Evolutionary conservation across 2,113 vertebrate species (phyloP).

Genomic region (Setophaga petechia): DNA sequence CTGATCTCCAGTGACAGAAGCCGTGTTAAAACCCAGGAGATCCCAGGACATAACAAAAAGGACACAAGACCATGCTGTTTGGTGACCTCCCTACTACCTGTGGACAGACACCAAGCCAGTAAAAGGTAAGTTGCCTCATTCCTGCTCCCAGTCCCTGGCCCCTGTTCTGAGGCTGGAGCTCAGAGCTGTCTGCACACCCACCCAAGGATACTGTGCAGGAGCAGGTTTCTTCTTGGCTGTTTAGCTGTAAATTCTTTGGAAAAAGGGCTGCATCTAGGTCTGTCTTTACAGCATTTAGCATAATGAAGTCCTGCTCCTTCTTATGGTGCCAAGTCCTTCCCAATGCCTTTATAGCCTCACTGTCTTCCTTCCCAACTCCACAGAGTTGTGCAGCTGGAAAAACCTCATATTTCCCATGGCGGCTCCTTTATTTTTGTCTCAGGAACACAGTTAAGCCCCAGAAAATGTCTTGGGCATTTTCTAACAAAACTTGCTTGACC

Average conservation of each 20-base stretch:
- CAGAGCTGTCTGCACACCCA: neutral
- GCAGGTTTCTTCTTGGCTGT: neutral
- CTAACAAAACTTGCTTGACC: neutral
- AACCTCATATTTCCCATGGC: neutral
- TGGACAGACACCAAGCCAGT: neutral
- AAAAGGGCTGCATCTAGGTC: neutral
- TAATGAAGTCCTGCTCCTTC: neutral
- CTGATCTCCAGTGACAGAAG: neutral
- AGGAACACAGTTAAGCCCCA: neutral
- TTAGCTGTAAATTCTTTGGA: neutral
- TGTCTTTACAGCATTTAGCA: neutral
- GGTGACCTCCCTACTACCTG: neutral
- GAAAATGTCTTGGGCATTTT: neutral
- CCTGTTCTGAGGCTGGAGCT: neutral
- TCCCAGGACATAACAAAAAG: neutral
- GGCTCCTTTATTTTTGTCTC: neutral
- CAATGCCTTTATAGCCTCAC: neutral
- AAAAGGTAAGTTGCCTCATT: neutral
- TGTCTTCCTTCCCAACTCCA: neutral
- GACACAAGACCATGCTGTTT: rapidly evolving
- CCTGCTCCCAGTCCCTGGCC: neutral
- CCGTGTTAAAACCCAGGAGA: rapidly evolving
- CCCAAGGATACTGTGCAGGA: rapidly evolving
- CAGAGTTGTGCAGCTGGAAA: neutral
- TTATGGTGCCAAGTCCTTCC: neutral